phyloP scores from a whole-genome alignment of 2,888 invertebrate genomes.

The Tipula vernalis region DNA sequence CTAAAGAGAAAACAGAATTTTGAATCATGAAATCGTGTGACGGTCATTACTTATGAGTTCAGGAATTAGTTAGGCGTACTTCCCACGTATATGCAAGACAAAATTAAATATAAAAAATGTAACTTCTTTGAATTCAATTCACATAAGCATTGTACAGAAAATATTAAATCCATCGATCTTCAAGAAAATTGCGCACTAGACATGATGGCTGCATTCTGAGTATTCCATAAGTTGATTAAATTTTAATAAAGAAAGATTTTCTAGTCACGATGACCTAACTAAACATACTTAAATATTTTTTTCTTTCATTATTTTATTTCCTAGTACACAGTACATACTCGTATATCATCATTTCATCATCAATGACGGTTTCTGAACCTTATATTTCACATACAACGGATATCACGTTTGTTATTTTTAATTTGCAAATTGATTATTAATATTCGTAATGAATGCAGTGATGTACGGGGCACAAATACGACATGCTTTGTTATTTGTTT shows the following conservation, averaged over 20 bases:
- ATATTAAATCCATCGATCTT: neutral
- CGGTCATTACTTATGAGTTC: neutral
- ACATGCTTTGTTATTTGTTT: too few relatives aligned
- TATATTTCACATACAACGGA: neutral
- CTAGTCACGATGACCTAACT: neutral
- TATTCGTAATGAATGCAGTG: neutral
- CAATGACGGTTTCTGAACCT: too few relatives aligned
- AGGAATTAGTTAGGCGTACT: neutral
- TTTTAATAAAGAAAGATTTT: neutral
- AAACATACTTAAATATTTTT: neutral
- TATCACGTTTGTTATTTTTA: neutral
- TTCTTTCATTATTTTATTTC: neutral
- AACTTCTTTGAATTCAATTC: neutral
- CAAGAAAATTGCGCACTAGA: neutral
- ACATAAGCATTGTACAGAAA: neutral
- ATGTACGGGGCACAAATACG: neutral
- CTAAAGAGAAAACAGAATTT: neutral
- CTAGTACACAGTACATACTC: neutral
- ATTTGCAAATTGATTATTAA: neutral
- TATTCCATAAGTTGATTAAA: neutral
- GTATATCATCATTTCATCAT: neutral
- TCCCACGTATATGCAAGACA: too few relatives aligned
- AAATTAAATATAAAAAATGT: too few relatives aligned
- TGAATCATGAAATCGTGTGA: neutral
- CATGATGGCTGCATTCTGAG: neutral